Evolutionary conservation across 1,140 invertebrate genomes (phyloP).

Genomic region (Cryptotermes secundus): DNA sequence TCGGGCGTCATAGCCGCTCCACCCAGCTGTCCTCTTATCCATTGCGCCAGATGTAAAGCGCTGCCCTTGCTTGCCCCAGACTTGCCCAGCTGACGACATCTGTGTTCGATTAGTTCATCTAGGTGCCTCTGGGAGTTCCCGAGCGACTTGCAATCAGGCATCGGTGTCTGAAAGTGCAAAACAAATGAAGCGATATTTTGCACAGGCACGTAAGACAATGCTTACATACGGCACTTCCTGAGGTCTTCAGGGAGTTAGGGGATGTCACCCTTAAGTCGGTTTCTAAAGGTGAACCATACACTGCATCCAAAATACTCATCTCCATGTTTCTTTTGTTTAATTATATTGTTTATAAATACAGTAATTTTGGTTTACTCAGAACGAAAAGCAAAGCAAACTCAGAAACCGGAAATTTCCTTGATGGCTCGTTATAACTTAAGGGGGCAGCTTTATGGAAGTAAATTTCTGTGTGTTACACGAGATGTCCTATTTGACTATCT

Average conservation of each 20-base stretch:
- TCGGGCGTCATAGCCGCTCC: constrained; percentile 49
- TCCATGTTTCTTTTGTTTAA: not conserved
- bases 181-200: not conserved
- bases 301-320: not conserved
- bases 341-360: too few species aligned
- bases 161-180: not conserved
- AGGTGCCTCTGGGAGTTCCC: constrained; percentile 39
- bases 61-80: constrained; percentile 58
- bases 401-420: too few species aligned
- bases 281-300: not conserved
- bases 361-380: too few species aligned
- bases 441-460: too few species aligned
- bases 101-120: constrained; percentile 58
- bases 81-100: constrained; percentile 59
- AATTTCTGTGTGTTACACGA: too few species aligned
- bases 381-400: too few species aligned
- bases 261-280: not conserved
- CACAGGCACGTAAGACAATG: not conserved
- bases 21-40: constrained; percentile 64
- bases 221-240: not conserved
- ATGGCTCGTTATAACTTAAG: too few species aligned
- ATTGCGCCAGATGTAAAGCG: constrained; percentile 66
- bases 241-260: not conserved
- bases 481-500: too few species aligned
- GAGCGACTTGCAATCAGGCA: constrained; percentile 8